Evolutionary conservation across 2,888 invertebrate species (phyloP), one percentile per base, ranked within the genome.

Genomic region (Ctena decussata): DNA sequence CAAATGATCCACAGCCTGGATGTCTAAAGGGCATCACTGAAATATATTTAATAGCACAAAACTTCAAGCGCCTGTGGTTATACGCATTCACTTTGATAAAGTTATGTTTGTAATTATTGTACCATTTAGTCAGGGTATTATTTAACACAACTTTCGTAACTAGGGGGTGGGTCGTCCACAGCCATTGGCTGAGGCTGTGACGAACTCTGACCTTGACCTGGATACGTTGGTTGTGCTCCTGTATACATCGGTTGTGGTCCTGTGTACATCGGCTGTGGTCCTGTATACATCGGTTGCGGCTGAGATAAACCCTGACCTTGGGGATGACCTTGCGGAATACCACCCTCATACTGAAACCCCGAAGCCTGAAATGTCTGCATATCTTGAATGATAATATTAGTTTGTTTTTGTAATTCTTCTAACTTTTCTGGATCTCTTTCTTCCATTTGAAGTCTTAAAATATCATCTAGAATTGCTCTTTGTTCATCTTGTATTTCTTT

Each of bases 401-500:
- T 77, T 49, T 82, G 77, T 35, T 82, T 49, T 11, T 69, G 41
- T 24, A 82, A 41, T 24, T 82, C 37, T 24, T 65, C 60, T 5
- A 77, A 65, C 41, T 74, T 44, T 44, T 78, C 74, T 0, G 77
- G 77, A 39, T 82, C 82, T 21, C 72, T 78, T 39, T 77, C 82
- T 39, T 74, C 69, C 35, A 69, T 69, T 49, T 82, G 82, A 32
- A 32, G 24, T 32, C 69, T 49, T 18, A 82, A 46, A 1, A 82
- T 78, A 21, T 77, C 82, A 49, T 82, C 74, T 6, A 82, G 53
- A 15, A 82, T 35, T n/a, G 65, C 78, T 27, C 27, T 27, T 41
- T 79, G 79, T 41, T 79, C 79, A 0, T 32, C 41, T 60, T 79
- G 79, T 3, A 72, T 39, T 41, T 79, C 72, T 60, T 60, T 53